Base-by-base conservation (phyloP, 2,797 vertebrate species). In the Acanthornis magna region DNA sequence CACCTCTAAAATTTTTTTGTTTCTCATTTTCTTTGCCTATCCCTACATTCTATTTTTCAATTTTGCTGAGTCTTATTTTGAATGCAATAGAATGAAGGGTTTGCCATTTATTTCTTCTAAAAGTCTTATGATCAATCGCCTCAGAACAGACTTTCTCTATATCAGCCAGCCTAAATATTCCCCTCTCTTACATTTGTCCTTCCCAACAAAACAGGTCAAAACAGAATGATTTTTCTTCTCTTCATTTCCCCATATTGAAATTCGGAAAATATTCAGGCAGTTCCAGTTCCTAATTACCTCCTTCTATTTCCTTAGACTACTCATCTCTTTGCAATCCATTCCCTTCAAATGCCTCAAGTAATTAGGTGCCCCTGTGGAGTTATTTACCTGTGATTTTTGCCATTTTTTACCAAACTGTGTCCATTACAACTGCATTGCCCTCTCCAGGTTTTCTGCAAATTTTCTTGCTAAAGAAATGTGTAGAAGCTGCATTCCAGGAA, bases 281-380 rank as follows among this genome's bases (percentile, higher is more conserved):
- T 50, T 91, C 20, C 65, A 61, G 12, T 85, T 94, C 61, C 58
- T 88, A 65, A 87, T 92, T 63, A 30, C 43, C 36, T 71, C 18
- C 54, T 80, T 93, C 88, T 88, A 82, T 84, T 36, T 85, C 53
- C 27, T 61, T 91, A 85, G 10, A 58, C 96, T 83, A 92, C 48
- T 78, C 65, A 67, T 72, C 34, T 93, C 30, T 74, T 85, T 83
- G 25, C 34, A 75, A 72, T 70, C 58, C 29, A 72, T 83, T 88
- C 88, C 47, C 68, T 88, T 65, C 43, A 74, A 89, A 92, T 84
- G 19, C 47, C 51, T 65, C 22, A 72, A 25, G 40, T 83, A 92
- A 92, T 92, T 92, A 85, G 16, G 36, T 62, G 38, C 92, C 30
- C 48, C n/a, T 48, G n/a, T 11, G 42, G 43, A 36, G 23, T 55